Evolutionary conservation across 2,113 vertebrate species (phyloP), one percentile per base, ranked within the genome.

Genomic region (Cebus imitator): DNA sequence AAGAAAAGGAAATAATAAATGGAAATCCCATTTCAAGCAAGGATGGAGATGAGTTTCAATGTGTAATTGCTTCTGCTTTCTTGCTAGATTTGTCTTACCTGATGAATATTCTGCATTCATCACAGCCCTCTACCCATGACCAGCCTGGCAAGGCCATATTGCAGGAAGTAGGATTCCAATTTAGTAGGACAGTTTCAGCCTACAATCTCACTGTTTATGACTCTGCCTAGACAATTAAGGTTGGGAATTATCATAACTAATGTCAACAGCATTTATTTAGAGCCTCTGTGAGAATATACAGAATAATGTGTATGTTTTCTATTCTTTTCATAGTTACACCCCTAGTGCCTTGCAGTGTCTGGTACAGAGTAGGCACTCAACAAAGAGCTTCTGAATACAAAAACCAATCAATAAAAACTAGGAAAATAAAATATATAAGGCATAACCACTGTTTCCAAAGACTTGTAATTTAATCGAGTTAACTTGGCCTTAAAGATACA

Each of bases 141-240:
- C 55, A 72, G 92, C 37, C 92, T 21, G 64, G 76, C 66, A 57
- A 66, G 61, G 72, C 40, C 76, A 17, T 79, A 84, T 55, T 66
- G 37, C 35, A 86, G 55, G 82, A 48, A 6, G 52, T 9, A 61
- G 45, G 64, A 91, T 55, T 96, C 40, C 73, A 86, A n/a, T 40
- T 92, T 82, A 94, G 50, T 83, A 97, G 89, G 91, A 80, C 87
- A 96, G 92, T 97, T 96, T 95, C 96, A 76, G 76, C 13, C 79
- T 78, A 27, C 23, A 81, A 58, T 64, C 68, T 84, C 37, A 55
- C 14, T 72, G 13, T 91, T 72, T 76, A 86, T 86, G 43, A 92
- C 30, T 92, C 66, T 70, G 52, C 81, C 72, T 81, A 85, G 85
- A 95, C 68, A 81, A 86, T 86, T 68, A 82, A 32, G 95, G 40